Evolutionary conservation across 2,797 vertebrate species (phyloP).

Genomic region (Neostethus bicornis): DNA sequence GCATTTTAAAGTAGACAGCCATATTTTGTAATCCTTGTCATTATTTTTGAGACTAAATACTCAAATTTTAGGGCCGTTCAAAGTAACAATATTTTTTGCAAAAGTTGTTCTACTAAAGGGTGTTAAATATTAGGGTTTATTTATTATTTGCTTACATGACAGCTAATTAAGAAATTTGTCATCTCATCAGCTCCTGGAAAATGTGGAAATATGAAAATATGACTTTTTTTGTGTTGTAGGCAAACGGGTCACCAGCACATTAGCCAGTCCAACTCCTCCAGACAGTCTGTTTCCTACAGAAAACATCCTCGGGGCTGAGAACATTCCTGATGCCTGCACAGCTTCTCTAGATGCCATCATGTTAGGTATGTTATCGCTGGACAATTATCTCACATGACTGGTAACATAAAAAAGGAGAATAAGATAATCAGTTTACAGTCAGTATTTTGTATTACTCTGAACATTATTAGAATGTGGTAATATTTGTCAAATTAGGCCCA

Average conservation of each 20-base stretch:
- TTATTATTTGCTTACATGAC: too few species aligned
- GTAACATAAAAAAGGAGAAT: neutral
- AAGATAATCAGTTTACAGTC: neutral
- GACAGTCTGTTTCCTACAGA: constrained; percentile 46
- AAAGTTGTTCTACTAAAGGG: too few species aligned
- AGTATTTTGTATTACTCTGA: neutral
- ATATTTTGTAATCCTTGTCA: too few species aligned
- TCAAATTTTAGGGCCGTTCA: too few species aligned
- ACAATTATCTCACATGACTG: neutral
- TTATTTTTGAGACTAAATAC: too few species aligned
- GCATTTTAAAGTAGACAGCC: too few species aligned
- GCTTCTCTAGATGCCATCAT: constrained; percentile 85
- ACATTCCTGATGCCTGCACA: constrained; percentile 82
- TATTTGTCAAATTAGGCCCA: constrained; percentile 74
- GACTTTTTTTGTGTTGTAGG: constrained; percentile 64
- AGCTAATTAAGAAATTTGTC: too few species aligned
- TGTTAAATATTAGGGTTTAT: too few species aligned
- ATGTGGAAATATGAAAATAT: too few species aligned
- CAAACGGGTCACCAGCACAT: constrained; percentile 53
- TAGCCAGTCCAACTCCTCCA: constrained; percentile 32
- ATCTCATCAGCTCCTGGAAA: too few species aligned
- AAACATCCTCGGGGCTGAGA: constrained; percentile 31
- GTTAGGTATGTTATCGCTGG: constrained; percentile 76
- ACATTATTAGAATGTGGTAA: neutral
- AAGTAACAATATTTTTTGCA: too few species aligned